Conservation (phyloP, 1,140 invertebrate genomes). For the Drosophila sechellia region DNA sequence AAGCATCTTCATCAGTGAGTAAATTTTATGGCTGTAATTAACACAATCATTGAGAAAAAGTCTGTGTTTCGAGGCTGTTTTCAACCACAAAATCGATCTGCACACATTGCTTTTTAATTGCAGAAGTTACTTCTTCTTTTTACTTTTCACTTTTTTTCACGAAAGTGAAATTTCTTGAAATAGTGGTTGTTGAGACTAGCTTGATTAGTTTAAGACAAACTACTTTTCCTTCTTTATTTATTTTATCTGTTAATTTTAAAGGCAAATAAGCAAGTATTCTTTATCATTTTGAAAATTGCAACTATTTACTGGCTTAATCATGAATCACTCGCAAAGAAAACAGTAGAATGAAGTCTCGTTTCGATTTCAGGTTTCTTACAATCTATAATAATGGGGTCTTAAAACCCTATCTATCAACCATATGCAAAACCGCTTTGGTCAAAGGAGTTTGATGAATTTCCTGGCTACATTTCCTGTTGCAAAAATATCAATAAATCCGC, state of each 20-base stretch:
- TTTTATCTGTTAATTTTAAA: too few species aligned
- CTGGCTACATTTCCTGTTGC: slow-evolving; percentile 22
- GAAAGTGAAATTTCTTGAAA: too few species aligned
- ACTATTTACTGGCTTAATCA: background rate
- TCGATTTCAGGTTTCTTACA: background rate
- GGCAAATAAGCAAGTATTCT: background rate
- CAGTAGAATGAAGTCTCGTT: background rate
- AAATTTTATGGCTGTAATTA: too few species aligned
- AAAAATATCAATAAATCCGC: slow-evolving; percentile 32
- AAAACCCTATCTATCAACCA: slow-evolving; percentile 68
- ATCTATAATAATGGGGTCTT: slow-evolving; percentile 56
- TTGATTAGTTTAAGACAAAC: background rate
- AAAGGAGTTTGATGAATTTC: slow-evolving; percentile 68
- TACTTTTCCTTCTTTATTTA: too few species aligned
- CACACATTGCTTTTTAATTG: too few species aligned
- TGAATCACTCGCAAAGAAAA: slow-evolving; percentile 3
- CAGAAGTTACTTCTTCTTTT: too few species aligned
- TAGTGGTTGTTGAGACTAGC: too few species aligned
- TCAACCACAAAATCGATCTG: too few species aligned
- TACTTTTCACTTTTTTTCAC: too few species aligned
- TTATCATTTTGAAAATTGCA: background rate
- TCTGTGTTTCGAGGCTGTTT: too few species aligned
- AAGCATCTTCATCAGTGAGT: too few species aligned
- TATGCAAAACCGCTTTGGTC: slow-evolving; percentile 43
- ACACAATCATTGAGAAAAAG: too few species aligned